Evolutionary conservation across 2,113 vertebrate genomes (phyloP), one percentile per base, ranked within the genome.

Genomic region (Lophura nycthemera): DNA sequence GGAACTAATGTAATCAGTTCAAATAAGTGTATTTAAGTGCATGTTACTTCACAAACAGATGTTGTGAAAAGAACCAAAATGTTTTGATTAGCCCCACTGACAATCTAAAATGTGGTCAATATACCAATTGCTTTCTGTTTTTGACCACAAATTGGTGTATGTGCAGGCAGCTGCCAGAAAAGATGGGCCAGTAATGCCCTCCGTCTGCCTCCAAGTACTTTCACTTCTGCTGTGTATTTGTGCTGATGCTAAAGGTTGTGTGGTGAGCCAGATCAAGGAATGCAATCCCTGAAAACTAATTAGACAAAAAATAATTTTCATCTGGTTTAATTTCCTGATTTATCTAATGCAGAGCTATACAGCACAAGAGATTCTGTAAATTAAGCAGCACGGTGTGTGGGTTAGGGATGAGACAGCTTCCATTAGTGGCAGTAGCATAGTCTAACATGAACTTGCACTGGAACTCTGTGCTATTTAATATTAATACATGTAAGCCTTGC

Each of bases 301-400:
- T 30, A 45, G 22, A 50, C 48, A 47, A 66, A 75, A 66, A 17
- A 14, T 27, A 36, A 3, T 56, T 88, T 66, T 60, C 30, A 27
- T 66, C 32, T 12, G 11, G 6, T 36, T 72, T 48, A 86, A 29
- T 82, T 82, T 30, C 21, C 13, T 77, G 38, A 24, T 7, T 6
- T 63, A 32, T 22, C 30, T 54, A 57, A 3, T 1, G 1, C 5
- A 11, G 42, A 72, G 45, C 59, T 8, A 25, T 25, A 15, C 40
- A 61, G 29, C 45, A 1, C 21, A 22, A 40, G 54, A 48, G 15
- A 29, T 0, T 0, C 52, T 61, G 8, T 34, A 22, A 50, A 27
- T 63, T 63, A 54, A 66, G 36, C 5, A 47, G 29, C 10, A 2
- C 3, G 54, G 13, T 1, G 0, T 42, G 19, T 14, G 42, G 5